Evolutionary conservation across 2,113 vertebrate species (phyloP).

Genomic region (Vidua macroura): DNA sequence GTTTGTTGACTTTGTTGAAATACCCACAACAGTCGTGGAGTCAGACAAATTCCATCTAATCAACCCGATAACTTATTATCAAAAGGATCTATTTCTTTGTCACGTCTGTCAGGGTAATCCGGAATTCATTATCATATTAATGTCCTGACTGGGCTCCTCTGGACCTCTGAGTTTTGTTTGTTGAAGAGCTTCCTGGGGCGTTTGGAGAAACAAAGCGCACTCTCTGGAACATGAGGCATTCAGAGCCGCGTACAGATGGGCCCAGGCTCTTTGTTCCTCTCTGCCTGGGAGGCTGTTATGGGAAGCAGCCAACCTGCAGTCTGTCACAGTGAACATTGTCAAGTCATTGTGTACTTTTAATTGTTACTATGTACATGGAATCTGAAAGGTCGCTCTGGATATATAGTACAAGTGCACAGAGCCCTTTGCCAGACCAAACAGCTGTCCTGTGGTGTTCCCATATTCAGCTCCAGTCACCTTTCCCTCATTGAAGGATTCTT

Average conservation of each 20-base stretch:
- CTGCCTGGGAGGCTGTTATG: slow-evolving; percentile 74
- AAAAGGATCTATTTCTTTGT: slow-evolving; percentile 69
- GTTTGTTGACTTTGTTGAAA: slow-evolving; percentile 39
- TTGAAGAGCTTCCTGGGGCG: slow-evolving; percentile 75
- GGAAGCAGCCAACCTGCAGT: slow-evolving; percentile 77
- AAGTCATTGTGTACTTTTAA: slow-evolving; percentile 74
- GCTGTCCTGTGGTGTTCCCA: slow-evolving; percentile 69
- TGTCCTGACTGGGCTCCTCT: slow-evolving; percentile 68
- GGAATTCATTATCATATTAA: slow-evolving; percentile 74
- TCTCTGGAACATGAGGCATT: slow-evolving; percentile 75
- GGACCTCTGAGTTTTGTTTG: slow-evolving; percentile 76
- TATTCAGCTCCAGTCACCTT: slow-evolving; percentile 70
- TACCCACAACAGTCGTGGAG: slow-evolving; percentile 28
- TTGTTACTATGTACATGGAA: slow-evolving; percentile 77
- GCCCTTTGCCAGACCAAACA: slow-evolving; percentile 73
- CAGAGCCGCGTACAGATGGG: slow-evolving; percentile 72
- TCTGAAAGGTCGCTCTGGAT: slow-evolving; percentile 72
- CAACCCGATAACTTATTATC: slow-evolving; percentile 57
- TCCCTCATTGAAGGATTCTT: slow-evolving; percentile 62
- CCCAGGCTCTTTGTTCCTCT: slow-evolving; percentile 68
- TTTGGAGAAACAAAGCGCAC: slow-evolving; percentile 69
- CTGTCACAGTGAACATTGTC: slow-evolving; percentile 73
- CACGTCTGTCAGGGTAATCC: slow-evolving; percentile 66
- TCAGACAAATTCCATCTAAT: slow-evolving; percentile 53
- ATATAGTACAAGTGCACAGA: slow-evolving; percentile 70